These are phyloP conservation scores for Ophion ellenae DNA, from an alignment of 2,888 invertebrate genomes.

Conservation along the genomic window DNA sequence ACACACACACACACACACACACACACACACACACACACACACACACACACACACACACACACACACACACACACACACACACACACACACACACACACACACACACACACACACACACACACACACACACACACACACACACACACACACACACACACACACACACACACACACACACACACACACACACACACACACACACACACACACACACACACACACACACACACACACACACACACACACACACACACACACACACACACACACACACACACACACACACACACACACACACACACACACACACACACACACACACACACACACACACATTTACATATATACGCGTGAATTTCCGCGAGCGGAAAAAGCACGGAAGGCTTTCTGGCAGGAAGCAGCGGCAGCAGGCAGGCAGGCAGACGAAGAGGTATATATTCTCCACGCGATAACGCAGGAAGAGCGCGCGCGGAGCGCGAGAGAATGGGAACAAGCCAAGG, in stretches of 20 bases:
- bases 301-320: too few relatives aligned
- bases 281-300: too few relatives aligned
- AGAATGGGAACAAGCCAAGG: constrained; percentile 81
- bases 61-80: too few relatives aligned
- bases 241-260: too few relatives aligned
- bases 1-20: neutral
- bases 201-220: too few relatives aligned
- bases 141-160: neutral
- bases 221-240: neutral
- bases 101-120: neutral
- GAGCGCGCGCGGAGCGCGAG: constrained; percentile 42
- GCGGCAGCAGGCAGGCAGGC: constrained; percentile 62
- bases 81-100: too few relatives aligned
- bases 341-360: constrained; percentile 23
- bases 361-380: constrained; percentile 19
- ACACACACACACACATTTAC: neutral
- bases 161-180: neutral
- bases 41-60: too few relatives aligned
- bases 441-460: constrained; percentile 78
- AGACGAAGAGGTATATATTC: constrained; percentile 71
- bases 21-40: too few relatives aligned
- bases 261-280: too few relatives aligned
- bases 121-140: neutral
- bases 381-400: constrained; percentile 61
- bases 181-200: too few relatives aligned